These are phyloP conservation scores for Barbus barbus DNA, from an alignment of 2,113 vertebrate species.

Conservation along the genomic window DNA sequence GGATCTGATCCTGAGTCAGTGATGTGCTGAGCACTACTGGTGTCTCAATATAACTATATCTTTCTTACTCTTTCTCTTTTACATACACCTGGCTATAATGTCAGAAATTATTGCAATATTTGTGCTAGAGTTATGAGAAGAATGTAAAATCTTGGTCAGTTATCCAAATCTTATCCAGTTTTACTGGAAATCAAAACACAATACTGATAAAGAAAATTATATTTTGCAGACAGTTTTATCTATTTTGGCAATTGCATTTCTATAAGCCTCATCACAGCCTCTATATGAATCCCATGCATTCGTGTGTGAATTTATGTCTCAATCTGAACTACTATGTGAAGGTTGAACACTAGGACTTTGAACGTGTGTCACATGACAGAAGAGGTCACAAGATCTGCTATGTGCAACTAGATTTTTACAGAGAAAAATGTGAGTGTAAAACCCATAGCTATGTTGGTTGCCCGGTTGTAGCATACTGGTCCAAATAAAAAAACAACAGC, in stretches of 20 bases:
- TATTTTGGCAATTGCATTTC: background rate
- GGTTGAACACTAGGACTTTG: background rate
- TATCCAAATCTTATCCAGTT: no score
- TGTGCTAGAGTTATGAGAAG: background rate
- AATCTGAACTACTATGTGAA: background rate
- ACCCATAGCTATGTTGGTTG: background rate
- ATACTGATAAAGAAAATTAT: background rate
- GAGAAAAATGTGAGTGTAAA: background rate
- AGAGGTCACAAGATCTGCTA: background rate
- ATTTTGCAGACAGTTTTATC: constrained; percentile 14
- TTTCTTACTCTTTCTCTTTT: background rate
- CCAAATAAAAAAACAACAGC: background rate
- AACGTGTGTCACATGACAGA: background rate
- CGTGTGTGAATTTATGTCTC: constrained; percentile 28
- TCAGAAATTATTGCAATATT: background rate
- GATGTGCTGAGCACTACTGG: background rate
- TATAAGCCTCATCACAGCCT: background rate
- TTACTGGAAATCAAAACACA: no score
- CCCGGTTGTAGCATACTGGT: background rate
- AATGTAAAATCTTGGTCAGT: no score
- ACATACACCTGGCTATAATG: background rate
- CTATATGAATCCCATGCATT: background rate
- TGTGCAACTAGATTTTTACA: background rate
- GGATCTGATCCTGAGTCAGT: background rate
- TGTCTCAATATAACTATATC: background rate